Evolutionary conservation across 64 coral and sea anemone genomes (phyloP), one percentile per base, ranked within the genome.

Genomic region (Stichodactyla helianthus): DNA sequence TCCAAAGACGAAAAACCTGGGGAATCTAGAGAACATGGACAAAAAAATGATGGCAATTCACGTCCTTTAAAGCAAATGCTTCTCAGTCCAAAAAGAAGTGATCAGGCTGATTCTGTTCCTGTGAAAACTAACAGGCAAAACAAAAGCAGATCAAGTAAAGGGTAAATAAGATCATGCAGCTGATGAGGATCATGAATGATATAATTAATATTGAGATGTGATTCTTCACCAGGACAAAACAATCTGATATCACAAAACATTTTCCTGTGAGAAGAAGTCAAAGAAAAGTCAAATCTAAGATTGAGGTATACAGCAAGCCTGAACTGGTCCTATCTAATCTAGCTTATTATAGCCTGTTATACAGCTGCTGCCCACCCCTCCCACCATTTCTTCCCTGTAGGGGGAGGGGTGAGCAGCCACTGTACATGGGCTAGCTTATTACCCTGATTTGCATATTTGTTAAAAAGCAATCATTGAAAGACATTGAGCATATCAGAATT

Each of bases 251-350:
- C 19, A 86, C 80, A 55, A 80, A 93, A 14, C 88, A 93, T 80
- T 96, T 96, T 84, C 63, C 26, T 59, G 86, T 92, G 10, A 93
- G 94, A 58, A 89, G 91, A 80, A 96, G 94, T 87, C 59, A 20
- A 54, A 89, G 94, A 84, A 96, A 80, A 18, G 86, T 88, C 77
- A 96, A 96, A 68, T 93, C 94, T 79, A 87, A 77, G 23, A 74
- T 96, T 54, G 84, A 96, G 91, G 94, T 96, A 89, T 84, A 5
- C 26, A 52, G 19, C 22, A 53, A 44, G 35, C 35, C 35, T 44
- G 35, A 3, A 44, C 35, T 44, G 35, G 35, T 44, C 35, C 35
- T 44, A 44, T 44, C 35, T 44, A 44, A 44, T 44, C 28, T n/a
- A n/a, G n/a, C n/a, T 31, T 31, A 31, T 44, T 44, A 44, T 44